A percentile compares a stretch with the other conserved stretches of the same genome.
Conservation (phyloP, 2,888 invertebrate genomes). For the Blomia tropicalis region DNA sequence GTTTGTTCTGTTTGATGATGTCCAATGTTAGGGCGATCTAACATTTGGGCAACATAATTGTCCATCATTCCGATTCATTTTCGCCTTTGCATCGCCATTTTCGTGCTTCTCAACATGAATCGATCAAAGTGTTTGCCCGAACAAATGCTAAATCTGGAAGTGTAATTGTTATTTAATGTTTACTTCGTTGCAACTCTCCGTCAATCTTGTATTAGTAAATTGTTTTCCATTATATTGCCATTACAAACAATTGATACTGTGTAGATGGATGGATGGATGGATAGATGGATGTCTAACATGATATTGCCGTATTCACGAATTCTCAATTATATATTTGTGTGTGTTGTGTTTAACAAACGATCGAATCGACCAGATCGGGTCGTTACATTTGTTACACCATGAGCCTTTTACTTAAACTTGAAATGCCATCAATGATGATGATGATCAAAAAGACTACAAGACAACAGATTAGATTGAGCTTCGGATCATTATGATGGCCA, state of each 20-base stretch:
- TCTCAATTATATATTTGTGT: background rate
- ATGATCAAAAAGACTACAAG: too few relatives aligned
- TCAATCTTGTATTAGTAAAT: slow-evolving; percentile 9
- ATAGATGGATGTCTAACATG: background rate
- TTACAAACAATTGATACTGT: background rate
- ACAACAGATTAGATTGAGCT: too few relatives aligned
- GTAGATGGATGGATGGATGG: background rate
- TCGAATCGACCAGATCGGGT: too few relatives aligned
- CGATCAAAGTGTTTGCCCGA: too few relatives aligned
- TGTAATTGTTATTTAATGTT: slow-evolving; percentile 14
- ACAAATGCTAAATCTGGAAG: slow-evolving; percentile 13
- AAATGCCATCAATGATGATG: too few relatives aligned
- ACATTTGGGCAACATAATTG: too few relatives aligned
- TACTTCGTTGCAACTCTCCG: background rate
- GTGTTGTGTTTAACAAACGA: too few relatives aligned
- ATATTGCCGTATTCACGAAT: slow-evolving; percentile 9
- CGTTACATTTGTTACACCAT: background rate
- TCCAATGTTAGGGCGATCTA: too few relatives aligned
- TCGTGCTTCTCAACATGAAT: too few relatives aligned
- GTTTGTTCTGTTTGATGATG: too few relatives aligned
- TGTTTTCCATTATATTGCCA: slow-evolving; percentile 6
- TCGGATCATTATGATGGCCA: too few relatives aligned
- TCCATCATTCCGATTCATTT: background rate
- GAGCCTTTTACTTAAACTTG: background rate
- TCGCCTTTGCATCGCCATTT: background rate